phyloP scores from a whole-genome alignment of 2,888 invertebrate species.

The Latrodectus elegans region DNA sequence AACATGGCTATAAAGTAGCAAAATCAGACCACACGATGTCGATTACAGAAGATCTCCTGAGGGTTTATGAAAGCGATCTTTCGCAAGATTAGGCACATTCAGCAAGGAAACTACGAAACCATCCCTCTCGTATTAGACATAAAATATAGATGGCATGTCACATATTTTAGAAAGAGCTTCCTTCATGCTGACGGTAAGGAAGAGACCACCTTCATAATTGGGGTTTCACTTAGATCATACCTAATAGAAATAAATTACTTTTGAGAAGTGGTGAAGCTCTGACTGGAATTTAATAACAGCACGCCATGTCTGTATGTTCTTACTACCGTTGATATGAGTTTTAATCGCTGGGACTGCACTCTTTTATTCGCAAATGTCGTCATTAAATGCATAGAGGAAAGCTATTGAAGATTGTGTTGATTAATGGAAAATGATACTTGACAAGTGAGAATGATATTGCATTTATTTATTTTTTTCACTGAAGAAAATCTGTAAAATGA shows the following conservation, averaged over 20 bases:
- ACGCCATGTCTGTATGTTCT: too few relatives aligned
- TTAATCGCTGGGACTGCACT: too few relatives aligned
- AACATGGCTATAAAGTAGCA: slow-evolving; percentile 55
- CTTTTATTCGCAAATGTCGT: too few relatives aligned
- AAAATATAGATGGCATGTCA: slow-evolving; percentile 39
- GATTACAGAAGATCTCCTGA: slow-evolving; percentile 30
- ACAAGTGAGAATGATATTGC: too few relatives aligned
- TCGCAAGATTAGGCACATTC: slow-evolving; percentile 39
- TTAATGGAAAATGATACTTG: too few relatives aligned
- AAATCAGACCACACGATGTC: slow-evolving; percentile 14
- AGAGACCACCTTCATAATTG: slow-evolving; percentile 43
- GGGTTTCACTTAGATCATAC: slow-evolving; percentile 36
- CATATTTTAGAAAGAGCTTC: slow-evolving; percentile 26
- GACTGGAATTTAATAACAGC: too few relatives aligned
- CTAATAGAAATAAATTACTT: slow-evolving; percentile 30
- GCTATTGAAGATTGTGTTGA: too few relatives aligned
- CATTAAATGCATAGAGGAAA: too few relatives aligned
- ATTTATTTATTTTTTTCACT: too few relatives aligned
- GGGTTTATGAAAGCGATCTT: slow-evolving; percentile 52
- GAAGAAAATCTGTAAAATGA: too few relatives aligned
- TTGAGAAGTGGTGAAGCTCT: not conserved
- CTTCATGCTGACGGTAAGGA: slow-evolving; percentile 25
- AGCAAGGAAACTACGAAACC: slow-evolving; percentile 19
- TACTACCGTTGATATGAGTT: too few relatives aligned
- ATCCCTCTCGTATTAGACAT: slow-evolving; percentile 35